Evolutionary conservation across 2,113 vertebrate species (phyloP).

Genomic region (Colossoma macropomum): DNA sequence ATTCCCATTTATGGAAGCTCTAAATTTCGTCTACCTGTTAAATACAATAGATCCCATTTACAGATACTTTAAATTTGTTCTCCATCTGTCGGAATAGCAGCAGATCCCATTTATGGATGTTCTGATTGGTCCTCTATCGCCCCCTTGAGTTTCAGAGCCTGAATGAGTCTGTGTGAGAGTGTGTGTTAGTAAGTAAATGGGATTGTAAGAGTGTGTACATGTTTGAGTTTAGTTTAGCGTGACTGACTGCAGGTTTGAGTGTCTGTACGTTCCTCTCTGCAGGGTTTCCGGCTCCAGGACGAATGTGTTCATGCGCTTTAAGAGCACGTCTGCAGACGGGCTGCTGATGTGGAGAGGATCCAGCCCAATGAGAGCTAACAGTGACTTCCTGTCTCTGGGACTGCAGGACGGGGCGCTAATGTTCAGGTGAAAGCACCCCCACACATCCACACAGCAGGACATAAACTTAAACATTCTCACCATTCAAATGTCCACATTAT

Average conservation of each 20-base stretch:
- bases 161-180: constrained; percentile 1
- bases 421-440: constrained; percentile 83
- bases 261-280: constrained; percentile 28
- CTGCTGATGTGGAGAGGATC: constrained; percentile 93
- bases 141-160: background rate
- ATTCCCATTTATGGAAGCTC: too few relatives aligned
- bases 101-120: too few relatives aligned
- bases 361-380: constrained; percentile 86
- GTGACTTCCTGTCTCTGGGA: constrained; percentile 92
- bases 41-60: too few relatives aligned
- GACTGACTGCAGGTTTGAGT: constrained; percentile 9
- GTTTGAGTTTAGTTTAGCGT: too few relatives aligned
- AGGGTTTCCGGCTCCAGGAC: constrained; percentile 92
- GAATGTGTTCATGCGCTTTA: constrained; percentile 92
- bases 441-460: background rate
- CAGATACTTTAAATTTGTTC: too few relatives aligned
- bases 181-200: too few relatives aligned
- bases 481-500: too few relatives aligned
- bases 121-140: too few relatives aligned
- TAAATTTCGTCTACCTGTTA: too few relatives aligned
- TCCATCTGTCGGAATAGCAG: too few relatives aligned
- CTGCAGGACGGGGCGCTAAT: constrained; percentile 87
- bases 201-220: too few relatives aligned
- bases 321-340: constrained; percentile 89
- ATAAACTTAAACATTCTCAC: too few relatives aligned